These are phyloP conservation scores for Pseudomugil gertrudae DNA, from an alignment of 2,797 vertebrate species.

Conservation along the genomic window DNA sequence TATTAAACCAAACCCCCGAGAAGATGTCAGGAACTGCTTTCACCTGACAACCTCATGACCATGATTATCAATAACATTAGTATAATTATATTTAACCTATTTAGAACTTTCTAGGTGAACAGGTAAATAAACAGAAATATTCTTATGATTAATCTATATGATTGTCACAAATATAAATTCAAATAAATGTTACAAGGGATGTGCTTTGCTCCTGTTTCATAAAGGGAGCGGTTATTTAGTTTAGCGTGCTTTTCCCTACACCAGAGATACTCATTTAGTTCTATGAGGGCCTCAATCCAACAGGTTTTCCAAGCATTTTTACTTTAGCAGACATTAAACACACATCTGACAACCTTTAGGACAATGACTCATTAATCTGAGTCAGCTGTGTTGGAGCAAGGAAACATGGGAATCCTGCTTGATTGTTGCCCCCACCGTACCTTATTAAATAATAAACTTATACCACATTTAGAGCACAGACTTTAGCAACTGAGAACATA, in stretches of 20 bases:
- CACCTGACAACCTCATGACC: neutral
- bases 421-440: too few relatives aligned
- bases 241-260: slow-evolving; percentile 9
- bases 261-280: neutral
- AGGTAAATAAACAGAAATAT: neutral
- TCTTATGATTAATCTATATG: neutral
- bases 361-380: too few relatives aligned
- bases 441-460: slow-evolving; percentile 10
- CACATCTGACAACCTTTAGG: too few relatives aligned
- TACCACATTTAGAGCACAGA: neutral
- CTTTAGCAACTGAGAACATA: slow-evolving; percentile 17
- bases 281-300: too few relatives aligned
- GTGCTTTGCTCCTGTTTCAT: slow-evolving; percentile 3
- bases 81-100: neutral
- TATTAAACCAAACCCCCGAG: neutral
- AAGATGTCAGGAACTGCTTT: neutral
- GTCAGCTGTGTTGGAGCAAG: too few relatives aligned
- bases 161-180: neutral
- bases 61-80: neutral
- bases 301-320: too few relatives aligned
- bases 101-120: neutral
- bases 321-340: too few relatives aligned
- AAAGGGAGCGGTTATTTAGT: slow-evolving; percentile 7
- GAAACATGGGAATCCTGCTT: too few relatives aligned
- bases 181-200: neutral